Percentiles rank a stretch among this genome's conserved stretches.
Evolutionary conservation across 2,888 invertebrate genomes (phyloP).

Genomic region (Macrophya annulata): DNA sequence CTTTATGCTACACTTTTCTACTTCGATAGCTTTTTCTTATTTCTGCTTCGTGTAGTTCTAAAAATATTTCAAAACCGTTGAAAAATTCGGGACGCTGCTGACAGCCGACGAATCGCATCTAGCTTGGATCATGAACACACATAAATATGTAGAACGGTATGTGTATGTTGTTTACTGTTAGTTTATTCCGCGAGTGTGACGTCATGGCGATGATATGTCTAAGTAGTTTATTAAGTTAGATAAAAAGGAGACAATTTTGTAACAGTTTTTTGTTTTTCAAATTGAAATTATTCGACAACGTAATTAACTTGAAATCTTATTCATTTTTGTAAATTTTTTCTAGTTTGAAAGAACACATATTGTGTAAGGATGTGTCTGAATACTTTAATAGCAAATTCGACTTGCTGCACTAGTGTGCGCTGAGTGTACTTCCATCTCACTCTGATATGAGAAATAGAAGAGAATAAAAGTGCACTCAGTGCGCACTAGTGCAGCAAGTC

Average conservation of each 20-base stretch:
- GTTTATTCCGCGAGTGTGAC: background rate
- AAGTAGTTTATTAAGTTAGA: background rate
- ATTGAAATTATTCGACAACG: too few species aligned
- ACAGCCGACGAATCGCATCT: background rate
- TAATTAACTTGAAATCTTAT: too few species aligned
- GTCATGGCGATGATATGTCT: background rate
- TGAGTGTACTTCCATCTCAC: too few species aligned
- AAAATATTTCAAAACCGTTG: background rate
- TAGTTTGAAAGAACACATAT: background rate
- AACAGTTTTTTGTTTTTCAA: too few species aligned
- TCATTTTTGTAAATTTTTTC: background rate
- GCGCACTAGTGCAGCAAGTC: too few species aligned
- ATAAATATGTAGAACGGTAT: background rate
- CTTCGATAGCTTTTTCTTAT: background rate
- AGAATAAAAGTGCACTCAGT: too few species aligned
- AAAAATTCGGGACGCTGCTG: background rate
- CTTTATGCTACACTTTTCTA: background rate
- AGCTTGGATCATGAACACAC: background rate
- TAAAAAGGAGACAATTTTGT: background rate
- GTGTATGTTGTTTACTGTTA: background rate
- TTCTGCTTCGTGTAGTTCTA: background rate
- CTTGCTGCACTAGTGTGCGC: too few species aligned
- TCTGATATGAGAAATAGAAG: too few species aligned
- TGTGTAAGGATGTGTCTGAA: too few species aligned
- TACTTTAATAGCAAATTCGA: too few species aligned